A percentile compares a stretch with the other conserved stretches of the same genome.
Evolutionary conservation across 2,797 vertebrate species (phyloP).

Genomic region (Oreochromis mossambicus): DNA sequence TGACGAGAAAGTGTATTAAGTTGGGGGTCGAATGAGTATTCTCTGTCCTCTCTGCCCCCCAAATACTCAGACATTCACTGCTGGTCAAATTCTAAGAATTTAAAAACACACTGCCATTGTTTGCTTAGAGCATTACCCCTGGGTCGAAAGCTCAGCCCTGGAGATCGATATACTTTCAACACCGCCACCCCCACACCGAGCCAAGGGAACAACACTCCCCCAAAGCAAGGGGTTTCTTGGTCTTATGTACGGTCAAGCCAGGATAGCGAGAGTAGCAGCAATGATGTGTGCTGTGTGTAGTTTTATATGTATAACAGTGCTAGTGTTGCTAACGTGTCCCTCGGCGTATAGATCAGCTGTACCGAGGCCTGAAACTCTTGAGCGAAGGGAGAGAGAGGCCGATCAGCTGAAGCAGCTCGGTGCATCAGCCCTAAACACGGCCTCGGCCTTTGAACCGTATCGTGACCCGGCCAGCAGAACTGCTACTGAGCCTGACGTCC

Average conservation of each 20-base stretch:
- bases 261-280: neutral
- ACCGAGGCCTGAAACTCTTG: neutral
- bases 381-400: neutral
- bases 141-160: conserved; percentile 59
- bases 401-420: neutral
- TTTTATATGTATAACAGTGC: neutral
- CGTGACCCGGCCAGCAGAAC: neutral
- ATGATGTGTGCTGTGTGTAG: neutral
- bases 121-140: conserved; percentile 56
- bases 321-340: neutral
- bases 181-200: conserved; percentile 28
- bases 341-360: neutral
- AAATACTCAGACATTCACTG: neutral
- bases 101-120: conserved; percentile 40
- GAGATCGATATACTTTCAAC: conserved; percentile 70
- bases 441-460: conserved; percentile 43
- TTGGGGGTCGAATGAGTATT: neutral
- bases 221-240: conserved; percentile 35
- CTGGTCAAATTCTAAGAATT: conserved; percentile 49
- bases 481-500: neutral
- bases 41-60: conserved; percentile 4
- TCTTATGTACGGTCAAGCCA: neutral
- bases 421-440: conserved; percentile 16
- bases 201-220: conserved; percentile 28
- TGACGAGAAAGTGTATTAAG: conserved; percentile 29